phyloP scores from a whole-genome alignment of 1,140 invertebrate species.

The Cardiocondyla obscurior region DNA sequence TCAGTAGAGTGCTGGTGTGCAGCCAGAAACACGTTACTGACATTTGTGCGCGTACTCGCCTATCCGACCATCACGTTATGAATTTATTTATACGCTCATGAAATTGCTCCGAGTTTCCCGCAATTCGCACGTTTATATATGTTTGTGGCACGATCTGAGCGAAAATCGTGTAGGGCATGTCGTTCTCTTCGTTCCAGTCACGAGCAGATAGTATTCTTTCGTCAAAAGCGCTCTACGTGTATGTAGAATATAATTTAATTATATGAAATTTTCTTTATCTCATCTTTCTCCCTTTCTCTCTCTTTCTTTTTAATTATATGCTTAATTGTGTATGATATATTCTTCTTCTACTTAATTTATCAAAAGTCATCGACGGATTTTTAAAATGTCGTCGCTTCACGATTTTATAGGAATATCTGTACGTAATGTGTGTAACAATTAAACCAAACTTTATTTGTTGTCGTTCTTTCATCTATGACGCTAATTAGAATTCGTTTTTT shows the following conservation, averaged over 20 bases:
- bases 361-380: neutral
- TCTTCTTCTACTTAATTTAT: neutral
- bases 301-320: neutral
- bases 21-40: conserved; percentile 35
- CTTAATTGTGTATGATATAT: too few relatives aligned
- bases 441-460: neutral
- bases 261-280: neutral
- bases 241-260: neutral
- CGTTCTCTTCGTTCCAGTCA: conserved; percentile 42
- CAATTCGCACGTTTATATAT: conserved; percentile 19
- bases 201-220: conserved; percentile 14
- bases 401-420: neutral
- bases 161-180: conserved; percentile 17
- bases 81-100: conserved; percentile 51
- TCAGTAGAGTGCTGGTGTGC: conserved; percentile 3
- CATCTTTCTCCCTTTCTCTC: too few relatives aligned
- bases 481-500: neutral
- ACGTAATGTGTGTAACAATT: neutral
- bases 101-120: conserved; percentile 31
- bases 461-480: neutral
- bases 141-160: neutral
- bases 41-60: conserved; percentile 23
- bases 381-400: neutral
- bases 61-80: conserved; percentile 10
- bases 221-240: conserved; percentile 13